Evolutionary conservation across 2,888 invertebrate genomes (phyloP).

Genomic region (Philaethria dido): DNA sequence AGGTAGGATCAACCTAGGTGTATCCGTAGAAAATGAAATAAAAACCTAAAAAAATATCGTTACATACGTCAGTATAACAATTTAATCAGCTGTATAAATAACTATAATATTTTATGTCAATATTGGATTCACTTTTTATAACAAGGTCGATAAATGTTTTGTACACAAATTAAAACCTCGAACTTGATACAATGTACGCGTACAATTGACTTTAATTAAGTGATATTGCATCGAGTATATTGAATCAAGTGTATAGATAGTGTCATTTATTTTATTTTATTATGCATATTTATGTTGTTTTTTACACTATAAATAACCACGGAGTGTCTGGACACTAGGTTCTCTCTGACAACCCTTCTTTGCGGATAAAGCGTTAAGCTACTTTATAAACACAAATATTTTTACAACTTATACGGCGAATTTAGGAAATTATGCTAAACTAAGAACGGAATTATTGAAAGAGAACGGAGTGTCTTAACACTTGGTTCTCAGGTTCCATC

Average conservation of each 20-base stretch:
- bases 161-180: conserved; percentile 22
- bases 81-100: neutral
- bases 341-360: too few species aligned
- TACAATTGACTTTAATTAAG: conserved; percentile 12
- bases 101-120: neutral
- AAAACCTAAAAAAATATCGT: too few species aligned
- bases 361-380: too few species aligned
- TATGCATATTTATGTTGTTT: too few species aligned
- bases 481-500: too few species aligned
- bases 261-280: neutral
- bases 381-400: neutral
- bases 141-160: conserved; percentile 21
- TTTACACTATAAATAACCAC: too few species aligned
- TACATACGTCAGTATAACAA: neutral
- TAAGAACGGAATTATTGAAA: too few species aligned
- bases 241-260: neutral
- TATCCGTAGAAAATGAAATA: too few species aligned
- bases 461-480: too few species aligned
- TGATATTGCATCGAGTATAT: neutral
- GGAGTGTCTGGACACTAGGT: too few species aligned
- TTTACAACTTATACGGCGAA: neutral
- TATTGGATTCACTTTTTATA: neutral
- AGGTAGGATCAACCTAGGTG: too few species aligned
- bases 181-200: conserved; percentile 34
- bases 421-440: too few species aligned